Conservation (phyloP, 1,140 invertebrate genomes). For the Trachymyrmex cornetzi region DNA sequence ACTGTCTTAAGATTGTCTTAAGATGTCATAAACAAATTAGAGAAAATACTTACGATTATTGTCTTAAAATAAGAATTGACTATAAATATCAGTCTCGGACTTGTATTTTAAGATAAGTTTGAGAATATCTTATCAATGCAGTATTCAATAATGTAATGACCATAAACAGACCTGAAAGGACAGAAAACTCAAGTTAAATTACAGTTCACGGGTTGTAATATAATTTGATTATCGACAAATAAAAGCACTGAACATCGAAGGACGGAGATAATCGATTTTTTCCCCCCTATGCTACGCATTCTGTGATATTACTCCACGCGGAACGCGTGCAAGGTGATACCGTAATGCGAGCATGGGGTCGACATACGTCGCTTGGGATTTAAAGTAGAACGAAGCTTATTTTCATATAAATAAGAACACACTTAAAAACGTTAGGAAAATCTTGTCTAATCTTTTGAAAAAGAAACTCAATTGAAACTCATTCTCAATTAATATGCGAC, state of each 20-base stretch:
- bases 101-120: not conserved
- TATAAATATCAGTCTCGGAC: not conserved
- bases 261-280: conserved; percentile 32
- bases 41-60: no score
- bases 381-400: conserved; percentile 32
- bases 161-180: not conserved
- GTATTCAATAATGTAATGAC: not conserved
- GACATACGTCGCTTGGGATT: not conserved
- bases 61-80: no score
- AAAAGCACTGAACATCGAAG: not conserved
- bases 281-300: not conserved
- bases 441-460: not conserved
- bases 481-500: not conserved
- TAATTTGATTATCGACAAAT: conserved; percentile 14
- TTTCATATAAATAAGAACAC: conserved; percentile 30
- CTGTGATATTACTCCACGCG: conserved; percentile 22
- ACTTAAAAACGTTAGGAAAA: not conserved
- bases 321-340: conserved; percentile 21
- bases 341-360: conserved; percentile 13
- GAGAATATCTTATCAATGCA: not conserved
- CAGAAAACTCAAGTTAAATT: not conserved
- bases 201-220: not conserved
- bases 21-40: no score
- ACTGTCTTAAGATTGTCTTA: no score
- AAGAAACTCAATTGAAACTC: not conserved